Base-by-base conservation (phyloP, 2,797 vertebrate genomes). In the Hydrocynus forskahlii region DNA sequence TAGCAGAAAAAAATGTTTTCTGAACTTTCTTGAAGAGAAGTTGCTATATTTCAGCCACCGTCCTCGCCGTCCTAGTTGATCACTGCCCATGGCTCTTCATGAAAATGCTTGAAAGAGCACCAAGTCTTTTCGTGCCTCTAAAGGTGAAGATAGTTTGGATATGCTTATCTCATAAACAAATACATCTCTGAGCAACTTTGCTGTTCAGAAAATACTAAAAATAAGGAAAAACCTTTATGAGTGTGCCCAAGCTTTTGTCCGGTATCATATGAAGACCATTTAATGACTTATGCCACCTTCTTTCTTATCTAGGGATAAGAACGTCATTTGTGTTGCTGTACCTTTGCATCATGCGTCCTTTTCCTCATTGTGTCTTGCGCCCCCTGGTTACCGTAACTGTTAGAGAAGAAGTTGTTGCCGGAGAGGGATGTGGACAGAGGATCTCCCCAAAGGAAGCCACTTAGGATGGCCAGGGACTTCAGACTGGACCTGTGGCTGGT, bases 401-500 rank as follows among this genome's bases (percentile, higher is more conserved):
- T 12, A 13, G 9, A 16, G 12, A 21, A 4, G 0, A 89, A 80
- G 1, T 81, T 88, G 50, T 62, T 23, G 8, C 90, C 90, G 0
- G 92, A 89, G 67, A 90, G 89, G 0, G 90, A 87, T 85, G 90
- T 90, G 85, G 90, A 86, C 82, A 92, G 90, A 2, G 92, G 92
- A 23, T 89, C 91, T 89, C 90, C 91, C 95, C 95, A 96, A 84
- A 96, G 93, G 78, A 88, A 12, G 35, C 40, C 62, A 0, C 23
- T 74, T n/a, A 87, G 59, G 25, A 81, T 25, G 82, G 95, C 92
- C 87, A 92, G 92, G 81, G 93, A 94, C 78, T 95, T 93, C 0
- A 96, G 90, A 84, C 94, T 95, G 35, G 93, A 94, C 79, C 92
- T 94, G 87, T 95, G 92, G 0, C 91, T 91, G 63, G 94, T 94